Evolutionary conservation across 2,113 vertebrate species (phyloP), one percentile per base, ranked within the genome.

Genomic region (Actenoides lindsayi): DNA sequence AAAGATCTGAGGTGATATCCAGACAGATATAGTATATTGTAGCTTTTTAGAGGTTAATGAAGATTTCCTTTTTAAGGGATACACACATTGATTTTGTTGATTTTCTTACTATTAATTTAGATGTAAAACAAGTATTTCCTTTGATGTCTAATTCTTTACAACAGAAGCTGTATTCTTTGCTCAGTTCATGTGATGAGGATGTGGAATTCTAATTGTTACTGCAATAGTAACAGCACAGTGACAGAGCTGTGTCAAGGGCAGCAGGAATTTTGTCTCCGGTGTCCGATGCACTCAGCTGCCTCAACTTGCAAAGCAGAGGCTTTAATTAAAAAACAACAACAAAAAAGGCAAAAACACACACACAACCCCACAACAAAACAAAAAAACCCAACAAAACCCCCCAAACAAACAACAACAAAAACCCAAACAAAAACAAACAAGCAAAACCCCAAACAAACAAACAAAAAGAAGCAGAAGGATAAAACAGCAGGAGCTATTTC

Each of bases 151-250:
- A 24, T 35, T 60, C 14, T 57, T 65, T 56, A 6, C 5, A 27
- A 15, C 3, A 46, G 60, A 9, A 73, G 23, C 50, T 42, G 16
- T 24, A 19, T 74, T 46, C 33, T 50, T 30, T 51, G 19, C 21
- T n/a, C 46, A n/a, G 3, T 11, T 50, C 56, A 14, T 2, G 0
- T 19, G 12, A 11, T 16, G 18, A 31, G 59, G 35, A 17, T 16
- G 18, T 37, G 54, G 30, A 17, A 21, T 70, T 44, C 42, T 88
- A 44, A 35, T 77, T 1, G 3, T 81, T 24, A 28, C 31, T 77
- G 23, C 46, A 35, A 4, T 1, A 69, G 7, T 9, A 59, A 68
- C 20, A 53, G 46, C 62, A 30, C 46, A 46, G 16, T 9, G 50
- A 35, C 23, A 31, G 25, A 44, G 33, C 59, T 8, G 33, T 11